Conservation (phyloP, 2,113 vertebrate genomes). For the Bubalus kerabau region DNA sequence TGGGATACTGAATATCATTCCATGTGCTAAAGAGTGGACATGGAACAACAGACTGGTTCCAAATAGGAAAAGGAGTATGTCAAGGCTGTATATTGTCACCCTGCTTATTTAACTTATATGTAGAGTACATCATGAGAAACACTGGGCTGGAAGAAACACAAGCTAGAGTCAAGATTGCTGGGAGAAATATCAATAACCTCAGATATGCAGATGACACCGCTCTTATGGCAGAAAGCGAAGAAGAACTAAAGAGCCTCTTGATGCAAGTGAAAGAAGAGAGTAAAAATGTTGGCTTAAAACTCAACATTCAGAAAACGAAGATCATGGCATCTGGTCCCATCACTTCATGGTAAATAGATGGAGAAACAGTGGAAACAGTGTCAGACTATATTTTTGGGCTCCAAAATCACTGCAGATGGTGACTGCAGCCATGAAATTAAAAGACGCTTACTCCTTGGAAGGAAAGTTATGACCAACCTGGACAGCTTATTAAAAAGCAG, state of each 20-base stretch:
- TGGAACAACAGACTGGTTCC: background rate
- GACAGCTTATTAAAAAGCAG: background rate
- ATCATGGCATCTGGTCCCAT: background rate
- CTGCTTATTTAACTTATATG: background rate
- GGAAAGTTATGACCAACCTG: background rate
- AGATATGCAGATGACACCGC: background rate
- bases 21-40: background rate
- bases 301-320: background rate
- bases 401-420: background rate
- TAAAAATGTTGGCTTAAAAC: background rate
- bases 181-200: background rate
- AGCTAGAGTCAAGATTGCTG: background rate
- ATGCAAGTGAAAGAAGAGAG: background rate
- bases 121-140: background rate
- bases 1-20: background rate
- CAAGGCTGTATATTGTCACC: background rate
- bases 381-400: rapidly evolving
- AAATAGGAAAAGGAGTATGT: background rate
- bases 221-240: background rate
- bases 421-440: background rate
- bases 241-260: background rate
- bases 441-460: background rate
- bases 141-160: too few species aligned
- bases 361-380: background rate
- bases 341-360: background rate